Evolutionary conservation across 2,113 vertebrate species (phyloP), one percentile per base, ranked within the genome.

Genomic region (Hippocampus barbouri): DNA sequence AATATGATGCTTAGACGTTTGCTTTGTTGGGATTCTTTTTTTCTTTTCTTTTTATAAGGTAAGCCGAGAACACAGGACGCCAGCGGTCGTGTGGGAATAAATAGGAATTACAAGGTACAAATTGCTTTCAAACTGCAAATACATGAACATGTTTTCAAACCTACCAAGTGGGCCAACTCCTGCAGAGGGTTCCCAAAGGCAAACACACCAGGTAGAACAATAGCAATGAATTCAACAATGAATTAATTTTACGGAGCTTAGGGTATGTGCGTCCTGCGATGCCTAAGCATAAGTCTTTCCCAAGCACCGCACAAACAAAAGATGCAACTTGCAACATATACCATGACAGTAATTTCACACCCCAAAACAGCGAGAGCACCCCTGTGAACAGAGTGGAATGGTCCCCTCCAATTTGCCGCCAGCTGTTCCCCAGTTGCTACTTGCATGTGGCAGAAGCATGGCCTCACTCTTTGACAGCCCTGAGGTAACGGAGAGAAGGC

Each of bases 381-480:
- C 61, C 34, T 63, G 18, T 40, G 11, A 27, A 9, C 41, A 47
- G 11, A 45, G n/a, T 40, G 34, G n/a, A 47, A 47, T 47, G 41
- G 64, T 47, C 7, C 21, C n/a, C 16, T 47, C 64, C 64, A 47
- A 27, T 47, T 66, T 66, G 23, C 41, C 41, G 18, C n/a, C 64
- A 66, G 64, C n/a, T 45, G 41, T 66, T 47, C 63, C 41, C 41
- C 41, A 66, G 40, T 66, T 47, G 63, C 38, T 41, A 25, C 12
- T 45, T 66, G 2, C 12, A 45, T 65, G 40, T 43, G 38, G 63
- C 63, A 43, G 63, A 45, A 65, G 41, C 64, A 23, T 18, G 64
- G 41, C 64, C n/a, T 47, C 41, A 25, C 64, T 25, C 64, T 47
- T 25, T 9, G 41, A 41, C 41, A 45, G 63, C 41, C 41, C 40